phyloP scores from a whole-genome alignment of 2,888 invertebrate species.

The Thelaira solivaga region DNA sequence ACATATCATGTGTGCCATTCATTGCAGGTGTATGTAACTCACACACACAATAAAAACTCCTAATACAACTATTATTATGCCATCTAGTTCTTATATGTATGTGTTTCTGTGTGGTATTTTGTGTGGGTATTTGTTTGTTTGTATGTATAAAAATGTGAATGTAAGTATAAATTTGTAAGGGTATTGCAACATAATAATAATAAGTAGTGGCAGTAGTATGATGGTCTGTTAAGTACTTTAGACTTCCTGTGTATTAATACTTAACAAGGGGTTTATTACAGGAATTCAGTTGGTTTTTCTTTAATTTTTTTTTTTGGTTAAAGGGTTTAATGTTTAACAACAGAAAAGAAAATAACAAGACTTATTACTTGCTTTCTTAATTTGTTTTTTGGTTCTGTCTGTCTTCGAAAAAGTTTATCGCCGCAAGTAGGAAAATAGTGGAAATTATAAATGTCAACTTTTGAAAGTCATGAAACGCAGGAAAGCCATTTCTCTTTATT shows the following conservation, averaged over 20 bases:
- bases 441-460: slow-evolving; percentile 42
- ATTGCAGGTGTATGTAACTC: neutral
- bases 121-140: no score
- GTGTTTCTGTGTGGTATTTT: no score
- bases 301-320: neutral
- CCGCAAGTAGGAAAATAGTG: neutral
- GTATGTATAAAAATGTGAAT: no score
- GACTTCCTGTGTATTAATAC: slow-evolving; percentile 61
- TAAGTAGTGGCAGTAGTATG: neutral
- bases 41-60: slow-evolving; percentile 3
- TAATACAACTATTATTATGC: slow-evolving; percentile 12
- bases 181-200: slow-evolving; percentile 18
- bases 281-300: neutral
- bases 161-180: slow-evolving; percentile 1
- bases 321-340: slow-evolving; percentile 14
- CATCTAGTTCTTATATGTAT: no score
- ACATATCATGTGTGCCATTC: neutral
- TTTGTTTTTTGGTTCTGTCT: slow-evolving; percentile 1
- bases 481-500: no score
- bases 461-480: slow-evolving; percentile 11
- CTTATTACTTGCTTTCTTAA: no score
- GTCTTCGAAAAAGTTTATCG: slow-evolving; percentile 4
- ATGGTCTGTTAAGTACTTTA: slow-evolving; percentile 54
- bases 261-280: slow-evolving; percentile 55
- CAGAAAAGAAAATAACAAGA: neutral